These are phyloP conservation scores for Odontomachus brunneus DNA, from an alignment of 1,140 invertebrate species.

Conservation along the genomic window DNA sequence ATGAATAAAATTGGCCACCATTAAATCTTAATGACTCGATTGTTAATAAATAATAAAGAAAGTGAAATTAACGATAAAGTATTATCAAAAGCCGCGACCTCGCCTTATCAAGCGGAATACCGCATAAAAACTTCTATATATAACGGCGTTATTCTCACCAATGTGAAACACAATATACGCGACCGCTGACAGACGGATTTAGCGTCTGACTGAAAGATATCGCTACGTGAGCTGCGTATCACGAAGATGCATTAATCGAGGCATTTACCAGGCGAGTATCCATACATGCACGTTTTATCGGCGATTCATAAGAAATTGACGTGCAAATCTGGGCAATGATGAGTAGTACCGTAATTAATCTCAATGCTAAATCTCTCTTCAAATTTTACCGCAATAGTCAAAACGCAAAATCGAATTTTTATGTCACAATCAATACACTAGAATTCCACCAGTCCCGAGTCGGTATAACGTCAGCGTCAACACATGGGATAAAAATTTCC, in stretches of 20 bases:
- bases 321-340: too few species aligned
- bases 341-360: too few species aligned
- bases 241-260: not conserved
- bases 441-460: too few species aligned
- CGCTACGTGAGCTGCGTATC: not conserved
- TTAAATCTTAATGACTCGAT: slow-evolving; percentile 52
- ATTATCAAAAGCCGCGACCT: slow-evolving; percentile 77
- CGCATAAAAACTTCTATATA: slow-evolving; percentile 37
- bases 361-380: too few species aligned
- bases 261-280: not conserved
- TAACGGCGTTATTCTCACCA: slow-evolving; percentile 9
- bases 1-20: slow-evolving; percentile 47
- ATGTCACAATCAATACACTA: too few species aligned
- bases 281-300: not conserved
- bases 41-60: slow-evolving; percentile 76
- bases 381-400: too few species aligned
- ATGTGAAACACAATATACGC: slow-evolving; percentile 17
- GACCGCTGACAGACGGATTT: not conserved
- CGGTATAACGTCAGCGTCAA: too few species aligned
- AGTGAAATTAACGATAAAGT: slow-evolving; percentile 66
- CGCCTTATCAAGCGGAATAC: slow-evolving; percentile 50
- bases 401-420: too few species aligned
- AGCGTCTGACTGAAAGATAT: not conserved
- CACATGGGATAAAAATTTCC: too few species aligned
- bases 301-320: not conserved